Evolutionary conservation across 2,797 vertebrate genomes (phyloP).

Genomic region (Peromyscus eremicus): DNA sequence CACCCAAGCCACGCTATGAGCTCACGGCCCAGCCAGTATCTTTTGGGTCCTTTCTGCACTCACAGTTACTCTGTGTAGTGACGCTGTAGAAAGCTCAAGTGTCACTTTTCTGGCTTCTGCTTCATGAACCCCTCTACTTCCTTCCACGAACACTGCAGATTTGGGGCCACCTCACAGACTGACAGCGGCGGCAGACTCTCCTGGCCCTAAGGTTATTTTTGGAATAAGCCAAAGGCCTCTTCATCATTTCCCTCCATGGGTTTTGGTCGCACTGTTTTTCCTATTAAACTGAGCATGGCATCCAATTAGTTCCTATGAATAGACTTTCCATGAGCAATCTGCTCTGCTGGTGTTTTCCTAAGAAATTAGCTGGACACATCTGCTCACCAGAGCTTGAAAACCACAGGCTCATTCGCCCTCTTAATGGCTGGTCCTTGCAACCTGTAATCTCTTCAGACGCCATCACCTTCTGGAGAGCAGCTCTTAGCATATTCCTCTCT

Average conservation of each 20-base stretch:
- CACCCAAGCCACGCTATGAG: neutral
- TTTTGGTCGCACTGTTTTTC: conserved; percentile 72
- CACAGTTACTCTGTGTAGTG: neutral
- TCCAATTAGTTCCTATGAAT: conserved; percentile 83
- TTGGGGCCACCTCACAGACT: neutral
- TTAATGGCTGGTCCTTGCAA: neutral
- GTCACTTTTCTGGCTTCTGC: neutral
- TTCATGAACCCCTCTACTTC: neutral
- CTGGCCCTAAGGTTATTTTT: conserved; percentile 66
- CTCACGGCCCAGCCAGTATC: neutral
- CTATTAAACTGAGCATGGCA: conserved; percentile 74
- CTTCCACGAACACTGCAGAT: neutral
- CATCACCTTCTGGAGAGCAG: neutral
- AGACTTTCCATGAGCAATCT: conserved; percentile 82
- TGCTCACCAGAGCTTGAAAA: conserved; percentile 39
- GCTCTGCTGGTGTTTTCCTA: conserved; percentile 72
- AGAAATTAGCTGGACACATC: conserved; percentile 61
- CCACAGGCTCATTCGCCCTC: conserved; percentile 45
- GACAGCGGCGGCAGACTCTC: neutral
- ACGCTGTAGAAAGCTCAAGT: neutral
- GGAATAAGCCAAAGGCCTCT: conserved; percentile 67
- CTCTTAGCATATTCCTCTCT: conserved; percentile 19
- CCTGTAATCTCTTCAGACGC: conserved; percentile 1
- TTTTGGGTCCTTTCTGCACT: neutral
- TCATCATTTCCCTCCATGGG: conserved; percentile 75